These are phyloP conservation scores for Microplitis manilae DNA, from an alignment of 2,888 invertebrate species.

Conservation along the genomic window DNA sequence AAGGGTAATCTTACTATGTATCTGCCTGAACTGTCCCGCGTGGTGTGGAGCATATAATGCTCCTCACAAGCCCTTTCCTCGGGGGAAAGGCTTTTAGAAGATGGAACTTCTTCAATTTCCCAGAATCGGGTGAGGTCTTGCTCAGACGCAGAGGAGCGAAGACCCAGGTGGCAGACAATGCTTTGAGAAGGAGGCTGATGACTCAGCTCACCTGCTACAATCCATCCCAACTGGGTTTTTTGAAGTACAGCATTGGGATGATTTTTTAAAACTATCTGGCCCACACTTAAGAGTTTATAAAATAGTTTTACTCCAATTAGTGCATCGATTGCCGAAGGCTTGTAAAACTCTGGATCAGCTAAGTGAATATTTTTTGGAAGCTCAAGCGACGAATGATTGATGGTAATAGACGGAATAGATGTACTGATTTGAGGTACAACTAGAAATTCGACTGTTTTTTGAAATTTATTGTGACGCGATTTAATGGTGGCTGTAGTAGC, in stretches of 20 bases:
- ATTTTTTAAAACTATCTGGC: background rate
- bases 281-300: background rate
- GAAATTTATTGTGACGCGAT: background rate
- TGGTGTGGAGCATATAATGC: slow-evolving; percentile 16
- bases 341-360: background rate
- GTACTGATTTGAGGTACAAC: background rate
- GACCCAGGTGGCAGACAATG: slow-evolving; percentile 31
- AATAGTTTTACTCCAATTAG: background rate
- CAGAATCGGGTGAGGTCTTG: slow-evolving; percentile 37
- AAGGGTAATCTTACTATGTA: slow-evolving; percentile 44
- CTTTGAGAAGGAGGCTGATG: background rate
- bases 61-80: slow-evolving; percentile 36
- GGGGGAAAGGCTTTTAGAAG: slow-evolving; percentile 7
- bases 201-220: slow-evolving; percentile 44
- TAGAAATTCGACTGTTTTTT: background rate
- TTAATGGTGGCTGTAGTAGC: background rate
- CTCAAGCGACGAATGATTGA: background rate
- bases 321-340: background rate
- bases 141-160: slow-evolving; percentile 23
- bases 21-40: slow-evolving; percentile 12
- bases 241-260: slow-evolving; percentile 9
- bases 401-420: background rate
- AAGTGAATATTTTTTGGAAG: too few species aligned
- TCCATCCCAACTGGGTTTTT: slow-evolving; percentile 25
- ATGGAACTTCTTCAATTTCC: slow-evolving; percentile 38